Base-by-base conservation (phyloP, 2,888 invertebrate species). In the Salticus scenicus region DNA sequence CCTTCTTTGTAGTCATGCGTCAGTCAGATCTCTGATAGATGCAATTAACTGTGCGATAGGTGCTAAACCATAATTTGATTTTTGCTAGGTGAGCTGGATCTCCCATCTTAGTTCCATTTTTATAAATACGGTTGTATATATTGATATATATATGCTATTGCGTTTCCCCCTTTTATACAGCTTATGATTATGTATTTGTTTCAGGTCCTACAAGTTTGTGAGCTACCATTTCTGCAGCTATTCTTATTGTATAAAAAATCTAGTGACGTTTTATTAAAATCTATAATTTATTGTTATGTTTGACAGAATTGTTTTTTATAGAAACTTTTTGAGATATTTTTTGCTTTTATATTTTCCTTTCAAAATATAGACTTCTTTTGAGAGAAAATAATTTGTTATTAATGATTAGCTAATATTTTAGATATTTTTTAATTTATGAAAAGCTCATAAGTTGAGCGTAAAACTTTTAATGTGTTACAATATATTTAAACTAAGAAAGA, bases 61-160 rank as follows among this genome's bases (percentile, higher is more conserved):
- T 70, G 67, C 67, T 67, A 67, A 28, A 57, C 24, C 1, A 57
- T 47, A 47, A 47, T 12, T 57, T 57, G 17, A 57, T 24, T 57
- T 72, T 80, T 73, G 72, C 79, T 80, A 80, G 79, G 79, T 80
- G 79, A 80, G 79, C 79, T 47, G 79, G 79, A 73, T 73, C 79
- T 80, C 79, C 79, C 79, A 72, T 51, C 12, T 73, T 31, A 80
- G 42, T 80, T 80, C 42, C 72, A 10, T 73, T 47, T 42, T 66
- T 30, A 31, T 67, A 73, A 66, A 66, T 66, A 73, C 37, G 47
- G 57, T 72, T 51, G 24, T 80, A 66, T 67, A 14, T 72, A 72
- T 78, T 51, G 66, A n/a, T 47, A n/a, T n/a, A n/a, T n/a, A n/a
- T n/a, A n/a, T n/a, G n/a, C n/a, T n/a, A n/a, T 47, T 30, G 66